Conservation (phyloP, 1,140 invertebrate species). For the Hyles euphorbiae region DNA sequence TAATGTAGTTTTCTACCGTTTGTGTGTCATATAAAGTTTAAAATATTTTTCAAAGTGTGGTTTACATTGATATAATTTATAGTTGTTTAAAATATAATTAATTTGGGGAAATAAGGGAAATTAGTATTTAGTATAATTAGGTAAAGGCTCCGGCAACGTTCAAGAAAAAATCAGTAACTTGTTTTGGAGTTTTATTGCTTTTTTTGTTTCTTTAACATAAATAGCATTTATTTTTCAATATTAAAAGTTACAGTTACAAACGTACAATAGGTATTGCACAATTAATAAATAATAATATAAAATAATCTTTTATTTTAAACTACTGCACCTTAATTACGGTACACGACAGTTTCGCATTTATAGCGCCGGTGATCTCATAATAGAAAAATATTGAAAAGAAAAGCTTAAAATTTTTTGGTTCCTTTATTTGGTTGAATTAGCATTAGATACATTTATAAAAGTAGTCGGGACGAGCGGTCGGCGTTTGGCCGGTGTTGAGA, state of each 20-base stretch:
- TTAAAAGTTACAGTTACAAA: constrained; percentile 72
- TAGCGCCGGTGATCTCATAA: constrained; percentile 49
- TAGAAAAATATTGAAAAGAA: constrained; percentile 65
- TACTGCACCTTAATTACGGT: constrained; percentile 52
- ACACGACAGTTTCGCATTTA: constrained; percentile 40
- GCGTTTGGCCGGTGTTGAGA: constrained; percentile 53
- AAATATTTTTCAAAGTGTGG: too few relatives aligned
- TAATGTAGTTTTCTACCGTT: too few relatives aligned
- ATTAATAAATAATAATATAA: constrained; percentile 73
- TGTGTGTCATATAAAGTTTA: too few relatives aligned
- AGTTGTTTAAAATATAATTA: too few relatives aligned
- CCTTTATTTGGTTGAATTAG: constrained; percentile 68
- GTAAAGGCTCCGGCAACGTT: neutral
- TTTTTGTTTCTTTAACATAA: constrained; percentile 72
- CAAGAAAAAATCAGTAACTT: constrained; percentile 50
- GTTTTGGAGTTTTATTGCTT: constrained; percentile 71
- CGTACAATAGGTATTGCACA: constrained; percentile 67
- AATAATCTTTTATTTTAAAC: constrained; percentile 65
- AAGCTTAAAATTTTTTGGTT: constrained; percentile 64
- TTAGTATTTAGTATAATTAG: neutral
- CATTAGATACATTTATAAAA: constrained; percentile 60
- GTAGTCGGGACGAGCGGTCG: constrained; percentile 57
- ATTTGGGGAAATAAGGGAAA: too few relatives aligned
- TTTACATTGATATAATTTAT: too few relatives aligned
- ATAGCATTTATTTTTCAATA: constrained; percentile 73